A percentile compares a stretch with the other conserved stretches of the same genome.
phyloP scores from a whole-genome alignment of 92 coral and sea anemone species.

The Blastomussa wellsi region DNA sequence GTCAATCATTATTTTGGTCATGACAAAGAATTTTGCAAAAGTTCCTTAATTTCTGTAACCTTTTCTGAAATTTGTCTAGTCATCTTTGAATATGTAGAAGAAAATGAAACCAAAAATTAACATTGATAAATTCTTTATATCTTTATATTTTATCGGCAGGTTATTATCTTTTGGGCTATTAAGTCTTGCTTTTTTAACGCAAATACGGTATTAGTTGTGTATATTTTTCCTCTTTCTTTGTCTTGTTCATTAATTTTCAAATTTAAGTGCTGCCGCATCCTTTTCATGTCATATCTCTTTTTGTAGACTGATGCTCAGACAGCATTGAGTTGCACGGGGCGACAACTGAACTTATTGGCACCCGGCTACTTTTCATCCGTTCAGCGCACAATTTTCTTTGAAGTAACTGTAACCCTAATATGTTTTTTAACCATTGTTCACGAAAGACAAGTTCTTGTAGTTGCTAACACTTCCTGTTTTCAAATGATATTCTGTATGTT shows the following conservation, averaged over 20 bases:
- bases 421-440: background rate
- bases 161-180: background rate
- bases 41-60: background rate
- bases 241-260: background rate
- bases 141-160: background rate
- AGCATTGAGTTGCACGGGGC: background rate
- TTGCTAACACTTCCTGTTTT: background rate
- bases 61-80: background rate
- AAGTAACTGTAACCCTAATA: background rate
- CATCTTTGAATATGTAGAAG: background rate
- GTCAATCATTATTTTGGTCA: background rate
- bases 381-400: background rate
- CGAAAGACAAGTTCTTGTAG: background rate
- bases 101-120: background rate
- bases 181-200: too few relatives aligned
- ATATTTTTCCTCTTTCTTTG: too few relatives aligned
- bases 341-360: background rate
- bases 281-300: background rate
- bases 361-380: background rate
- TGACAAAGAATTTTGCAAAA: background rate
- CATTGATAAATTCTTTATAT: background rate
- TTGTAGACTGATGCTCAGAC: background rate
- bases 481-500: background rate
- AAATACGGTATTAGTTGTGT: too few relatives aligned
- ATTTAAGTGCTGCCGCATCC: background rate